A percentile compares a stretch with the other conserved stretches of the same genome.
Evolutionary conservation across 2,888 invertebrate genomes (phyloP).

Genomic region (Cecidostiba fungosa): DNA sequence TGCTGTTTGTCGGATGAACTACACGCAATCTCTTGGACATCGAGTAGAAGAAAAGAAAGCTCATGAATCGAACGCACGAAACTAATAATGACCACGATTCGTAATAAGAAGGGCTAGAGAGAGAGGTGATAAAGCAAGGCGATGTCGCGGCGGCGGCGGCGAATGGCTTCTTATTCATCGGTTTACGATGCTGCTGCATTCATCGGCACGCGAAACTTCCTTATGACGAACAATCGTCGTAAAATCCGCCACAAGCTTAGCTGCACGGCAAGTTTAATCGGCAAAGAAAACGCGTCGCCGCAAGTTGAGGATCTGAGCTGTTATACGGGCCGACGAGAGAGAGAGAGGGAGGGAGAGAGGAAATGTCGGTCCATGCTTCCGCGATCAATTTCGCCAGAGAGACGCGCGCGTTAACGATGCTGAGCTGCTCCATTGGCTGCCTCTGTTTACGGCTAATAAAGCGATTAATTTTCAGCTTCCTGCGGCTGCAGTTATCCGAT

Average conservation of each 20-base stretch:
- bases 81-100: not conserved
- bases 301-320: constrained; percentile 10
- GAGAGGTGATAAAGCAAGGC: not conserved
- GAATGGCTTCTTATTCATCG: constrained; percentile 72
- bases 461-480: constrained; percentile 49
- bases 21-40: not conserved
- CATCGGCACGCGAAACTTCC: constrained; percentile 67
- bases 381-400: constrained; percentile 54
- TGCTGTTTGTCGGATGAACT: not conserved
- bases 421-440: constrained; percentile 8
- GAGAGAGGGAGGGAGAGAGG: no score
- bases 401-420: constrained; percentile 52
- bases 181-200: constrained; percentile 69
- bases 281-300: constrained; percentile 50
- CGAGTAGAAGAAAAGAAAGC: not conserved
- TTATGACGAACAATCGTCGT: constrained; percentile 70
- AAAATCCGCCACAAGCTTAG: constrained; percentile 65
- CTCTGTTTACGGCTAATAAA: constrained; percentile 61
- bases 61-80: constrained; percentile 1
- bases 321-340: not conserved
- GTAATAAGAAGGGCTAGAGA: not conserved
- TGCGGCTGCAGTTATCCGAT: not conserved
- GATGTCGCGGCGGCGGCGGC: constrained; percentile 32
- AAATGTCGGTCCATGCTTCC: constrained; percentile 1
- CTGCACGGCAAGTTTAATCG: constrained; percentile 54